Evolutionary conservation across 2,797 vertebrate species (phyloP), one percentile per base, ranked within the genome.

Genomic region (Antrozous pallidus): DNA sequence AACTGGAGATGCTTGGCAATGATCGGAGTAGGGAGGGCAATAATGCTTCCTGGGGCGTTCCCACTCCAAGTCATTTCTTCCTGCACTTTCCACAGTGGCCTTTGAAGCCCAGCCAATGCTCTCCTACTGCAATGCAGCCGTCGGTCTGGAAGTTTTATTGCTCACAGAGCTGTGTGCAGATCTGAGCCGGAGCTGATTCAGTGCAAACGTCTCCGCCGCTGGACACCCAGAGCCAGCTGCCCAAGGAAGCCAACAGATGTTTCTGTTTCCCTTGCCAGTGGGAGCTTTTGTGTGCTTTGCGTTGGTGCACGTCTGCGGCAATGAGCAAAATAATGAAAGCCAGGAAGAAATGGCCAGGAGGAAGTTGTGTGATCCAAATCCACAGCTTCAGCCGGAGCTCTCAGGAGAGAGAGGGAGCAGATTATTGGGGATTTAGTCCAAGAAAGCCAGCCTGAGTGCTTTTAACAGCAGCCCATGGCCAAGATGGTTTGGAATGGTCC

Each of bases 171-270:
- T 83, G 90, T 16, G 26, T 88, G 54, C 47, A 31, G 71, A 74
- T 69, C 81, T 45, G 45, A 92, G 85, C 1, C 0, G 67, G n/a
- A 79, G 67, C 74, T 80, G 47, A 93, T 96, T 96, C 79, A 78
- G 12, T 61, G 78, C 63, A 90, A 93, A 6, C 6, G 40, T 54
- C 94, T 93, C 69, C 42, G 73, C 91, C 12, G 0, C 49, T 63
- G 82, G 85, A 96, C 81, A 58, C 88, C 79, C 77, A 71, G 74
- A 56, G 89, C 93, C 95, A 97, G 95, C 96, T 97, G 96, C 70
- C 86, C 63, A 31, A 36, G 90, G 96, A 89, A 73, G 74, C 92
- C 71, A 61, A 92, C 96, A 97, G 91, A 96, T 97, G 96, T 94
- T 95, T 94, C 92, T 90, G 83, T 94, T 96, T 92, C 96, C 96